These are phyloP conservation scores for Saguinus imperator DNA, from an alignment of 2,113 vertebrate species.

Conservation along the genomic window DNA sequence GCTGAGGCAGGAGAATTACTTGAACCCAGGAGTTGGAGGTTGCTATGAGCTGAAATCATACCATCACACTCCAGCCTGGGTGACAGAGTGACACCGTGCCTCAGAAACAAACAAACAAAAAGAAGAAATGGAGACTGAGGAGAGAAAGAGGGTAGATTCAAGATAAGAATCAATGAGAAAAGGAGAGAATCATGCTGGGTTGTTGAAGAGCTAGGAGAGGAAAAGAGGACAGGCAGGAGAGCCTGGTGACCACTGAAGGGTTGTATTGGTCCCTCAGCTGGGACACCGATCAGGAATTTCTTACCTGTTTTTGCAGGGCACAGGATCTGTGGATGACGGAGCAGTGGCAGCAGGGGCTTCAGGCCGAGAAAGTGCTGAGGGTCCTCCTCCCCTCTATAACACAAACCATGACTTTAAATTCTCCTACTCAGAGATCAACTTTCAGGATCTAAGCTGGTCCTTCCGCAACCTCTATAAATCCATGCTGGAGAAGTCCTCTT, in stretches of 20 bases:
- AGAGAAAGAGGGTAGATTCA: background rate
- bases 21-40: background rate
- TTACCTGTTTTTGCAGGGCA: slow-evolving; percentile 68
- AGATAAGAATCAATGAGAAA: background rate
- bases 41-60: background rate
- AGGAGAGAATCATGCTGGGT: background rate
- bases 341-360: slow-evolving; percentile 80
- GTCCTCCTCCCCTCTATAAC: slow-evolving; percentile 87
- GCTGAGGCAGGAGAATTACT: background rate
- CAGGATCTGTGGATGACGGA: slow-evolving; percentile 84
- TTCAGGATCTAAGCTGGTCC: slow-evolving; percentile 95
- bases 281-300: background rate
- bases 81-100: background rate
- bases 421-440: slow-evolving; percentile 95
- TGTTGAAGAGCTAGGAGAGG: background rate
- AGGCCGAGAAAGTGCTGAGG: slow-evolving; percentile 84
- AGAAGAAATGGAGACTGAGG: background rate
- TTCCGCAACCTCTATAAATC: slow-evolving; percentile 96
- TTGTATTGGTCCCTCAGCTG: background rate
- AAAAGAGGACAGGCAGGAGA: background rate
- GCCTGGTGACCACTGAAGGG: rapidly evolving
- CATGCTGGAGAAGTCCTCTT: slow-evolving; percentile 93
- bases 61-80: background rate
- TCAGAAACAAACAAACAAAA: background rate
- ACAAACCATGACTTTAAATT: slow-evolving; percentile 91